phyloP scores from a whole-genome alignment of 2,113 vertebrate species.

The Axis porcinus region DNA sequence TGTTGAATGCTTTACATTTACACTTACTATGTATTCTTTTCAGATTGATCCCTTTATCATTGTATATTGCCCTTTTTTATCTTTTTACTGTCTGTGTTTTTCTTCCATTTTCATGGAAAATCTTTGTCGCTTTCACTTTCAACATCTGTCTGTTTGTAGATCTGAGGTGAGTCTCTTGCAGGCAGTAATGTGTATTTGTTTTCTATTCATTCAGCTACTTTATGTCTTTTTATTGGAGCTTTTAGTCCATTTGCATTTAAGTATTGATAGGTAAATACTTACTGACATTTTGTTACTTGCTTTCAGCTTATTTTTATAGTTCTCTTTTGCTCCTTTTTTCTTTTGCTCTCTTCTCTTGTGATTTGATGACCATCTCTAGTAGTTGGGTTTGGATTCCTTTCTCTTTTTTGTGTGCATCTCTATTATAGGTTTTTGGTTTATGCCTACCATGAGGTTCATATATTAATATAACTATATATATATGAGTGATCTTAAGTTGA shows the following conservation, averaged over 20 bases:
- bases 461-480: not conserved
- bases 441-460: not conserved
- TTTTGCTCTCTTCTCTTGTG: not conserved
- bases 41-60: not conserved
- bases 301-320: not conserved
- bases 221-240: not conserved
- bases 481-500: not conserved
- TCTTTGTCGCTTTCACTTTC: not conserved
- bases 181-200: not conserved
- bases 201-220: not conserved
- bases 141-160: not conserved
- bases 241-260: not conserved
- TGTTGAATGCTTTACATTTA: not conserved
- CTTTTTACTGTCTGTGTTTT: not conserved
- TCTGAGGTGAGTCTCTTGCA: not conserved
- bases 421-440: not conserved
- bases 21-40: not conserved
- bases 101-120: not conserved
- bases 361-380: not conserved
- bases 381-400: not conserved
- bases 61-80: not conserved
- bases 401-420: not conserved
- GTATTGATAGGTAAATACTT: not conserved
- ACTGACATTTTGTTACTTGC: not conserved
- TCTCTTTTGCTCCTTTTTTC: not conserved